Percentiles rank a stretch among this genome's conserved stretches.
phyloP scores from a whole-genome alignment of 2,888 invertebrate genomes.

The Brachylomia viminalis region DNA sequence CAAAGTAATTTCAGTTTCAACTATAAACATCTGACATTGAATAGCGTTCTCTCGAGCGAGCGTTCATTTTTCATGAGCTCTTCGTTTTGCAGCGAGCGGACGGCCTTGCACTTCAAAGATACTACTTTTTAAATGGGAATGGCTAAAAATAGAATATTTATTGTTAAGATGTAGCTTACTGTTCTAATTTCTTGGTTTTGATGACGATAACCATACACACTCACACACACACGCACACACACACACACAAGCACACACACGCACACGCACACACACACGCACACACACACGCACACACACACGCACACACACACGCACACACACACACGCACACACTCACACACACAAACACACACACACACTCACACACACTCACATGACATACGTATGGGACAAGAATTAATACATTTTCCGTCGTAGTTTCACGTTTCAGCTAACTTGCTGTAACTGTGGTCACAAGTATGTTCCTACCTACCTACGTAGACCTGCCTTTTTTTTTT shows the following conservation, averaged over 20 bases:
- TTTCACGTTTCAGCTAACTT: background rate
- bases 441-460: no score
- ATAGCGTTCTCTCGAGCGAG: conserved; percentile 24
- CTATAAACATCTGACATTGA: conserved; percentile 40
- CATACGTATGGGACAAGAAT: background rate
- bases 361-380: background rate
- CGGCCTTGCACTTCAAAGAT: conserved; percentile 47
- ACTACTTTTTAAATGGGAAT: conserved; percentile 38
- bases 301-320: no score
- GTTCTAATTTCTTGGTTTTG: background rate
- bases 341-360: no score
- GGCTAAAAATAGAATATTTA: conserved; percentile 29
- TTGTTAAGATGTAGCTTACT: background rate
- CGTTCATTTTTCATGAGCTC: conserved; percentile 46
- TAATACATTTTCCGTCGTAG: background rate
- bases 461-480: background rate
- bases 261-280: no score
- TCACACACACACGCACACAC: no score
- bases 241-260: no score
- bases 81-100: conserved; percentile 29
- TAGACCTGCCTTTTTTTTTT: no score
- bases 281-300: no score
- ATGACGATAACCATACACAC: background rate
- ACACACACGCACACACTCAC: no score
- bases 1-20: conserved; percentile 23